These are phyloP conservation scores for Drosophila murphyi DNA, from an alignment of 1,140 invertebrate genomes.

Conservation along the genomic window DNA sequence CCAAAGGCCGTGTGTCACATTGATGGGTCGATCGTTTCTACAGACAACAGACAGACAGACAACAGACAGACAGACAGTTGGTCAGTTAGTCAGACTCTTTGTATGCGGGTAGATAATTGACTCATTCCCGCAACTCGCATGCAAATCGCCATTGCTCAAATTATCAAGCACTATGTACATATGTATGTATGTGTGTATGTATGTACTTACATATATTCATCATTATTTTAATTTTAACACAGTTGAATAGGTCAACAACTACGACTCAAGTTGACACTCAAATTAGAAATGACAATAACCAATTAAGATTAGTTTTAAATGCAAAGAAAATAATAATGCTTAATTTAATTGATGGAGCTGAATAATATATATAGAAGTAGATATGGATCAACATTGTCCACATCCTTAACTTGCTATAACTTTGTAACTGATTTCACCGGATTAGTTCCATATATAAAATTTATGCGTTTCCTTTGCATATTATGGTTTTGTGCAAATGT, in stretches of 20 bases:
- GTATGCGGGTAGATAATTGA: conserved; percentile 41
- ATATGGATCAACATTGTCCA: no score
- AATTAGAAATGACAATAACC: background rate
- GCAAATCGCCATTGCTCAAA: conserved; percentile 21
- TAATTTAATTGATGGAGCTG: no score
- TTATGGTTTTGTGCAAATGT: no score
- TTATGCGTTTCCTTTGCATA: no score
- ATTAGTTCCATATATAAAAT: no score
- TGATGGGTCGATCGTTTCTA: conserved; percentile 9
- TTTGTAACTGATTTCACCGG: no score
- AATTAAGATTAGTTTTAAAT: no score
- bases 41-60: background rate
- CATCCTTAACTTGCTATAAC: no score
- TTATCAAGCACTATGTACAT: conserved; percentile 10
- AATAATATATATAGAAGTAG: no score
- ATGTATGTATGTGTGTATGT: background rate
- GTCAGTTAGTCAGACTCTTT: conserved; percentile 4
- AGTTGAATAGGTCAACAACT: conserved; percentile 5
- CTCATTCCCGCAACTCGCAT: background rate
- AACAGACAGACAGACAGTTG: background rate
- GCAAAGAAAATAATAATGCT: no score
- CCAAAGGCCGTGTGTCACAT: conserved; percentile 51
- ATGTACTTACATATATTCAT: conserved; percentile 1
- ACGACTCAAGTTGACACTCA: conserved; percentile 18
- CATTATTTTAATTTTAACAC: background rate